Evolutionary conservation across 2,113 vertebrate species (phyloP).

Genomic region (Blennius ocellaris): DNA sequence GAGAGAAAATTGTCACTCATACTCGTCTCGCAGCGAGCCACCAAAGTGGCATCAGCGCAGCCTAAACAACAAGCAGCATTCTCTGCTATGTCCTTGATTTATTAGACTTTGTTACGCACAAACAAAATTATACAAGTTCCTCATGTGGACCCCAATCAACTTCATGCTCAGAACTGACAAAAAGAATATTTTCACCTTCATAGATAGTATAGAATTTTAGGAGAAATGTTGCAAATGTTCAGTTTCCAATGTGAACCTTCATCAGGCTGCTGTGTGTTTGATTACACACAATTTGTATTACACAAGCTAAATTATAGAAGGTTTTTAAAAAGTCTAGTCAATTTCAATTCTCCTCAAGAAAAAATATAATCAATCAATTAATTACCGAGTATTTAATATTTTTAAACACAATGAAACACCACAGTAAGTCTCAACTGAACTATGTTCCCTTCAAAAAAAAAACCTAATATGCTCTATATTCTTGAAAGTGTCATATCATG

Average conservation of each 20-base stretch:
- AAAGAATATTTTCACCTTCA: neutral
- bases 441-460: too few relatives aligned
- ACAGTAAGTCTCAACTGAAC: too few relatives aligned
- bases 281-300: too few relatives aligned
- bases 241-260: neutral
- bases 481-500: too few relatives aligned
- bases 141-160: neutral
- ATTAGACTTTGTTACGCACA: neutral
- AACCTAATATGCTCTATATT: too few relatives aligned
- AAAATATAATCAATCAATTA: too few relatives aligned
- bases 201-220: neutral
- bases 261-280: too few relatives aligned
- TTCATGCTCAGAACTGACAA: neutral
- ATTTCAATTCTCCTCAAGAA: too few relatives aligned
- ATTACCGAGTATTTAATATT: too few relatives aligned
- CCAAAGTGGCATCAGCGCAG: neutral
- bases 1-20: conserved; percentile 17
- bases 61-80: neutral
- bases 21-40: conserved; percentile 3
- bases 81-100: neutral
- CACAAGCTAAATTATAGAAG: too few relatives aligned
- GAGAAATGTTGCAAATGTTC: neutral
- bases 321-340: too few relatives aligned
- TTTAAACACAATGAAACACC: too few relatives aligned
- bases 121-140: neutral